Base-by-base conservation (phyloP, 2,113 vertebrate species). In the Neogobius melanostomus region DNA sequence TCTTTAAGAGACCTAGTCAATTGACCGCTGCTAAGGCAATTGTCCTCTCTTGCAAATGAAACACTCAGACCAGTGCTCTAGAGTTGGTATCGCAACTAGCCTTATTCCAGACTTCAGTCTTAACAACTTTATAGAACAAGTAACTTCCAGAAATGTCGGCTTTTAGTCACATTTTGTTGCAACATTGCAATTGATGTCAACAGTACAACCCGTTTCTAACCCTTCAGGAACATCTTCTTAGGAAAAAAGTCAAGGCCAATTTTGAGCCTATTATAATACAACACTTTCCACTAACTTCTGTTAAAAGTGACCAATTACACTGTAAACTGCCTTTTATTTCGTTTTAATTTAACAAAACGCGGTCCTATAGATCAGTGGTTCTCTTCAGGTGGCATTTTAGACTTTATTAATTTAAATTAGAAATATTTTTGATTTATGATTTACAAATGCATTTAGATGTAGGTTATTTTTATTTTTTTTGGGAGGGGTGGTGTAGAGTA, bases 291-390 rank as follows among this genome's bases (percentile, higher is more conserved):
- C 46, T 8, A 47, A 47, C 10, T 47, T 59, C 7, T 11, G 36
- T 59, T 12, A 59, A 59, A 59, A 42, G 56, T 59, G 56, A 59
- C 56, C 56, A 59, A 59, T 42, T 42, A 7, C 42, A 59, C 11
- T 59, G 56, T 14, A 59, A 8, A 59, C 56, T 59, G 56, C 56
- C 56, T 59, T 59, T 54, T 21, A 21, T 21, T 56, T 56, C 2
- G 28, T 59, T 59, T 59, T 42, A 28, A 42, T 42, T 42, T 15
- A 7, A 59, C 11, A 14, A 59, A 42, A 59, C 56, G 6, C 0
- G 28, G 28, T 36, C 28, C 28, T 4, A 36, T 36, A 36, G 28
- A 36, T 36, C 28, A 36, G 28, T 36, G 28, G 28, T 36, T 36
- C 28, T 36, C 28, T 36, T 36, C 28, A 36, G 28, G 28, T 36